Conservation (phyloP, 1,140 invertebrate species). For the Spodoptera frugiperda region DNA sequence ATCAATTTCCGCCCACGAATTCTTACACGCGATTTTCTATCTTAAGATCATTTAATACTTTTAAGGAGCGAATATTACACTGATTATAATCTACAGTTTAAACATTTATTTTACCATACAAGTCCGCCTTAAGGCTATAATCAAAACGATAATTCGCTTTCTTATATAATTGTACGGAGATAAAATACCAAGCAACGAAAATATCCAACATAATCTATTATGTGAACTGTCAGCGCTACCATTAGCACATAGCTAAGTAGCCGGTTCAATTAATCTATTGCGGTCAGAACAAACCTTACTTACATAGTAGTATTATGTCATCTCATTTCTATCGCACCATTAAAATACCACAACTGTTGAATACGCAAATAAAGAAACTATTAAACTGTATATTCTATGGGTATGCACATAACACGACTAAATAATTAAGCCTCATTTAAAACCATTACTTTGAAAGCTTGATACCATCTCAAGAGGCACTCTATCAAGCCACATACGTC, state of each 20-base stretch:
- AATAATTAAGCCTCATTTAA: slow-evolving; percentile 6
- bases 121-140: neutral
- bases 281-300: neutral
- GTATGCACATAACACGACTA: neutral
- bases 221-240: slow-evolving; percentile 1
- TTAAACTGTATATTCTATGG: no score
- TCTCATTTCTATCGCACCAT: neutral
- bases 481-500: neutral
- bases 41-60: neutral
- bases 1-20: slow-evolving; percentile 24
- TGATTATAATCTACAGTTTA: neutral
- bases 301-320: neutral
- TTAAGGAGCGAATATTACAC: neutral
- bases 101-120: neutral
- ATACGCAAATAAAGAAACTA: no score
- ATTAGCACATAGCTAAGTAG: slow-evolving; percentile 4
- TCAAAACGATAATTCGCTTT: neutral
- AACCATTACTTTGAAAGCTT: slow-evolving; percentile 1
- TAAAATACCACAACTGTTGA: no score
- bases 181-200: neutral
- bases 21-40: neutral
- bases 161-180: slow-evolving; percentile 11
- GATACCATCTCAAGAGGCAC: neutral
- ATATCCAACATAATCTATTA: slow-evolving; percentile 10
- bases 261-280: neutral